Evolutionary conservation across 2,888 invertebrate genomes (phyloP), one percentile per base, ranked within the genome.

Genomic region (Glyphotaelius pellucidus): DNA sequence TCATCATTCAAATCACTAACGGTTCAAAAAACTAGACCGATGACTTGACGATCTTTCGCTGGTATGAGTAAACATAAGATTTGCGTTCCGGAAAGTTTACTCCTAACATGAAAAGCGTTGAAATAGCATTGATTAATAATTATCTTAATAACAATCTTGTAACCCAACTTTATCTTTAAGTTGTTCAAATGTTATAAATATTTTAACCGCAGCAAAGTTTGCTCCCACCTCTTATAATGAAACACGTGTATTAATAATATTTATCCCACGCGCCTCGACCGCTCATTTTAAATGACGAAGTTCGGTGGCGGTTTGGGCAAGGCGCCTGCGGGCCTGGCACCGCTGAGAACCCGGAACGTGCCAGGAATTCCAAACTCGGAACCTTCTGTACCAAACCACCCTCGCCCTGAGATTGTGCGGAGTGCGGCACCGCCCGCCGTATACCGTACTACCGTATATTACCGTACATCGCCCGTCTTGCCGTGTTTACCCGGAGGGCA

Each of bases 261-360:
- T 86, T 86, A 30, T 42, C 86, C n/a, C 86, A 42, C 86, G 47
- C 52, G 86, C n/a, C 42, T 42, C 86, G 86, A 86, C 86, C 86
- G 42, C 86, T 86, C 38, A 86, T 86, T 86, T 86, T 42, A 86
- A 86, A 42, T 86, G 86, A 86, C 86, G 86, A 86, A 86, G 42
- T 42, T 47, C 86, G 25, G 47, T 47, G n/a, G 35, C n/a, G 81
- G 86, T n/a, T 84, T 38, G 19, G 25, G 35, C 84, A 32, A 35
- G 84, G 84, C 84, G 67, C 67, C 67, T 67, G 25, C 67, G 25
- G 67, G 67, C 67, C 67, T 67, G 67, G 67, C n/a, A 67, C 25
- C 67, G 67, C 67, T 25, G 67, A 67, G 67, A 25, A n/a, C 67
- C 67, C 25, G 7, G 25, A 2, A 67, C 67, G 67, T 67, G 67